Evolutionary conservation across 2,797 vertebrate genomes (phyloP).

Genomic region (Oryzias dopingdopingensis): DNA sequence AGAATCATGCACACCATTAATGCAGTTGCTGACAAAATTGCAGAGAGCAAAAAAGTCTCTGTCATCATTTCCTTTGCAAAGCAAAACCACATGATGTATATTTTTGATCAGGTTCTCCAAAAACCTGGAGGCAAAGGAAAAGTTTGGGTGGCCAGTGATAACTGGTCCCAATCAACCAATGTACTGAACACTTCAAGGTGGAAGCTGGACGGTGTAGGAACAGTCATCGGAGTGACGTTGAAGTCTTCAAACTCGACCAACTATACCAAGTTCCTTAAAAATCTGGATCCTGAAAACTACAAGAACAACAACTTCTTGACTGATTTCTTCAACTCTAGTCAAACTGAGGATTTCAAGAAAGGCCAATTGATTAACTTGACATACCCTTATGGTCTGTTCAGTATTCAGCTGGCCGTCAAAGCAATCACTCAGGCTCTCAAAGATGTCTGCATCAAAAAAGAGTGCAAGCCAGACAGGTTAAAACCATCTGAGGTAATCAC

Average conservation of each 20-base stretch:
- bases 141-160: constrained; percentile 82
- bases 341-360: neutral
- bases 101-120: constrained; percentile 69
- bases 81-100: constrained; percentile 68
- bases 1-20: constrained; percentile 63
- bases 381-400: constrained; percentile 74
- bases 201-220: constrained; percentile 68
- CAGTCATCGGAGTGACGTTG: constrained; percentile 78
- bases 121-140: constrained; percentile 71
- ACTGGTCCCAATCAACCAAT: constrained; percentile 75
- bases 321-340: constrained; percentile 12
- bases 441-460: constrained; percentile 67
- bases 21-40: constrained; percentile 69
- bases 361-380: constrained; percentile 49
- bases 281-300: constrained; percentile 53
- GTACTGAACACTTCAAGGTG: constrained; percentile 61
- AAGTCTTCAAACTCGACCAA: constrained; percentile 70
- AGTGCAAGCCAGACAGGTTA: constrained; percentile 63
- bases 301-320: constrained; percentile 70
- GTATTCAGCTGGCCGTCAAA: constrained; percentile 76
- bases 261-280: constrained; percentile 72
- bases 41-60: constrained; percentile 69
- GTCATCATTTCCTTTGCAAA: constrained; percentile 81
- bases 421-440: constrained; percentile 77
- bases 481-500: constrained; percentile 73